Base-by-base conservation (phyloP, 2,888 invertebrate species). In the Eilema griseolum region DNA sequence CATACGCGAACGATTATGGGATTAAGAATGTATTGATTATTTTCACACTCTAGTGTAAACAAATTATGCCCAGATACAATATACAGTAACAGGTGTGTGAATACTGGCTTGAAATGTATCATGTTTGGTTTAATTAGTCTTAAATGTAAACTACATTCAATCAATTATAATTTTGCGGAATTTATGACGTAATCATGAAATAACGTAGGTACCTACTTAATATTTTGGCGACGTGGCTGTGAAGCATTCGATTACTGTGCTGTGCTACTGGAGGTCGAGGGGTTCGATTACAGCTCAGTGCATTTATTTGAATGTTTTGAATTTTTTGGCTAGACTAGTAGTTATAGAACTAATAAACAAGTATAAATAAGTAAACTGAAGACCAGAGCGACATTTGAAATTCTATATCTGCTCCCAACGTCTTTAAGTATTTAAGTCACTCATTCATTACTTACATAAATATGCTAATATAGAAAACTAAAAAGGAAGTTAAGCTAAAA, bases 21-120 rank as follows among this genome's bases (percentile, higher is more conserved):
- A 77, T 74, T 77, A 75, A 28, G 69, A 64, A 71, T 64, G 41
- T 63, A 52, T 69, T 74, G 71, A 79, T 82, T 81, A 74, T 81
- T 77, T 79, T 76, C 62, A 74, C 78, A 76, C 73, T 66, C 61
- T 33, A 72, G 56, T 78, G 28, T 70, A 76, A 74, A 80, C 76
- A 78, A 61, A 78, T 71, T 70, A 69, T 61, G 56, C 16, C 33
- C 24, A 56, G 24, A 37, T 67, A 75, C 46, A 82, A 82, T 75
- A 82, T 79, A 79, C 72, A 77, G 71, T 24, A 64, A 33, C 28
- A 63, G 56, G 74, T 61, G 68, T 52, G 68, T 76, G 78, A 74
- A 81, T 71, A 12, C 14, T 61, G 52, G 56, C 62, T 66, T 57
- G n/a, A 61, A 75, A 69, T 71, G 72, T 73, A 76, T 1, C 31